Evolutionary conservation across 2,888 invertebrate genomes (phyloP).

Genomic region (Eucera pruinosa): DNA sequence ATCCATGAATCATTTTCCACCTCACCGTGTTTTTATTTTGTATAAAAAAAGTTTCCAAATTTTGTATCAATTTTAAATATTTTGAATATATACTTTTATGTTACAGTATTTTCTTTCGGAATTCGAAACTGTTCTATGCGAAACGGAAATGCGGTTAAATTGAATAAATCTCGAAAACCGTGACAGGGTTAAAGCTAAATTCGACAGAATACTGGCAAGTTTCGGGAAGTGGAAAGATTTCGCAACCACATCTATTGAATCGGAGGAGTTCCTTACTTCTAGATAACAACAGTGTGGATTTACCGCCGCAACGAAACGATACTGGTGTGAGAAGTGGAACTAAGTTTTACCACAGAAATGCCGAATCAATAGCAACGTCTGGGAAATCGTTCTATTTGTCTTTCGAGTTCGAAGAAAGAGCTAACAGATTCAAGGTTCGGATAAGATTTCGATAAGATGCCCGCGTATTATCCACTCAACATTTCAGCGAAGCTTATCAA

Average conservation of each 20-base stretch:
- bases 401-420: neutral
- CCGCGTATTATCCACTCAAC: constrained; percentile 3
- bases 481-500: constrained; percentile 13
- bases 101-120: too few relatives aligned
- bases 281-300: constrained; percentile 57
- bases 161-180: too few relatives aligned
- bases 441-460: constrained; percentile 17
- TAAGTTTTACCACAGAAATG: neutral
- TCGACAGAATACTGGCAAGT: neutral
- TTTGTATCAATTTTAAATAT: too few relatives aligned
- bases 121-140: too few relatives aligned
- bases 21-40: too few relatives aligned
- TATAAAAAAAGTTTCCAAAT: too few relatives aligned
- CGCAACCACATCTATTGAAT: constrained; percentile 61
- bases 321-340: neutral
- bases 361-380: neutral
- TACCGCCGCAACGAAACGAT: neutral
- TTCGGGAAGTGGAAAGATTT: constrained; percentile 44
- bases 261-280: constrained; percentile 58
- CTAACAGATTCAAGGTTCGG: neutral
- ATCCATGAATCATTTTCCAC: too few relatives aligned
- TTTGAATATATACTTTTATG: too few relatives aligned
- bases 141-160: too few relatives aligned
- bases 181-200: too few relatives aligned
- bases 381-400: neutral